Conservation (phyloP, 1,140 invertebrate genomes). For the Protaetia brevitarsis region DNA sequence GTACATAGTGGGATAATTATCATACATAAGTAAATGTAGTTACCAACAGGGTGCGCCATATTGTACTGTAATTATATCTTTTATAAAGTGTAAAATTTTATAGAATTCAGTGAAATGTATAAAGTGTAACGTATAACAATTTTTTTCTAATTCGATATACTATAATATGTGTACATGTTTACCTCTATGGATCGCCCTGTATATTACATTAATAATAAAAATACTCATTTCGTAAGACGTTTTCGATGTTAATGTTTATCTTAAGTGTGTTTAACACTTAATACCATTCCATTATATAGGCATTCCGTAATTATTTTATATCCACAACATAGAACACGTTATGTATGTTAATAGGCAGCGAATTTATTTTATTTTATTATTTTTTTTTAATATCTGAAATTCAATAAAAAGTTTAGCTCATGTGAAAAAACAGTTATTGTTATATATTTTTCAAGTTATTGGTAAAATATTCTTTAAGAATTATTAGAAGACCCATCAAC, state of each 20-base stretch:
- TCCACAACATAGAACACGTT: neutral
- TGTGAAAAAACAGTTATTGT: too few species aligned
- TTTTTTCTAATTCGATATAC: neutral
- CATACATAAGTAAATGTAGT: constrained; percentile 1
- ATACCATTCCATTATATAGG: constrained; percentile 4
- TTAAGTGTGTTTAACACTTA: neutral
- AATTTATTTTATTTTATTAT: neutral
- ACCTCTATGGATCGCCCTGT: neutral
- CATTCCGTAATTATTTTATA: neutral
- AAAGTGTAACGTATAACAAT: too few species aligned
- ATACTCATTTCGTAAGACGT: neutral
- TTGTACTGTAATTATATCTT: neutral
- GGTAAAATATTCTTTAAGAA: too few species aligned
- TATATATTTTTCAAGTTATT: too few species aligned
- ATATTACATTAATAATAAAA: neutral
- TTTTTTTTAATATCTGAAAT: too few species aligned
- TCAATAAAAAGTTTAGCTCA: too few species aligned
- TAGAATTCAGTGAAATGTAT: too few species aligned
- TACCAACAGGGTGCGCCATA: constrained; percentile 14
- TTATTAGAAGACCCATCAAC: too few species aligned
- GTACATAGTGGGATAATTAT: neutral
- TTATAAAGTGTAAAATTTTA: neutral
- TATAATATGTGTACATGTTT: neutral
- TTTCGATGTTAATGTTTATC: neutral
- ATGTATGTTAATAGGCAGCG: neutral